A percentile compares a stretch with the other conserved stretches of the same genome.
Evolutionary conservation across 1,140 invertebrate genomes (phyloP).

Genomic region (Leptinotarsa lineolata): DNA sequence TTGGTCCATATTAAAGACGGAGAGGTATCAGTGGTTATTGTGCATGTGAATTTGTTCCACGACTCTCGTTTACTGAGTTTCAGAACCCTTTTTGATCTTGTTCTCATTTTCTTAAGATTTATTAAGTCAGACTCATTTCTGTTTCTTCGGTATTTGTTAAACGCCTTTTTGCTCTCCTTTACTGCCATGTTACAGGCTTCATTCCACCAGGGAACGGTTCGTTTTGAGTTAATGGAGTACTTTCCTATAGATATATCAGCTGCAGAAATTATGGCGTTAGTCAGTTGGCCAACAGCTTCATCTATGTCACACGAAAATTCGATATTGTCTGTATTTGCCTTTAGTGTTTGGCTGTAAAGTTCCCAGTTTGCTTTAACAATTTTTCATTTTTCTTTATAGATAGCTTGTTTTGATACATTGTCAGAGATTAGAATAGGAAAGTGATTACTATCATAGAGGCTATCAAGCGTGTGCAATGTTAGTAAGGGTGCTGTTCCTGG

Average conservation of each 20-base stretch:
- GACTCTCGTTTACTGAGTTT: conserved; percentile 11
- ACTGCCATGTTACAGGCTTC: neutral
- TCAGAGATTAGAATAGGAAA: neutral
- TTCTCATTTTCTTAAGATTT: conserved; percentile 9
- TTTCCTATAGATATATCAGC: neutral
- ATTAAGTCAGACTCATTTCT: neutral
- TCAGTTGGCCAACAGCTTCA: conserved; percentile 7
- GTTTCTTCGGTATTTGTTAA: neutral
- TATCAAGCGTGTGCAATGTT: neutral
- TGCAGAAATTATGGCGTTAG: neutral
- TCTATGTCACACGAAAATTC: neutral
- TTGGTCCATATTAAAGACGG: neutral
- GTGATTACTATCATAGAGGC: conserved; percentile 3
- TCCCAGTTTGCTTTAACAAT: neutral
- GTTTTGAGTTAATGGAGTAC: neutral
- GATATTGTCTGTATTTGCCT: neutral
- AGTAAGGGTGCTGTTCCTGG: conserved; percentile 1
- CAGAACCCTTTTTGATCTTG: neutral
- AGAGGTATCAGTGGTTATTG: conserved; percentile 10
- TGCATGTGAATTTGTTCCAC: neutral
- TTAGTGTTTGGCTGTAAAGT: neutral
- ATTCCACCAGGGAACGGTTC: conserved; percentile 8
- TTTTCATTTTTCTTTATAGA: neutral
- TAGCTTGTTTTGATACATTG: neutral
- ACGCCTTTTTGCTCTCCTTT: neutral